phyloP scores from a whole-genome alignment of 2,888 invertebrate species.

The Cataglyphis livida region DNA sequence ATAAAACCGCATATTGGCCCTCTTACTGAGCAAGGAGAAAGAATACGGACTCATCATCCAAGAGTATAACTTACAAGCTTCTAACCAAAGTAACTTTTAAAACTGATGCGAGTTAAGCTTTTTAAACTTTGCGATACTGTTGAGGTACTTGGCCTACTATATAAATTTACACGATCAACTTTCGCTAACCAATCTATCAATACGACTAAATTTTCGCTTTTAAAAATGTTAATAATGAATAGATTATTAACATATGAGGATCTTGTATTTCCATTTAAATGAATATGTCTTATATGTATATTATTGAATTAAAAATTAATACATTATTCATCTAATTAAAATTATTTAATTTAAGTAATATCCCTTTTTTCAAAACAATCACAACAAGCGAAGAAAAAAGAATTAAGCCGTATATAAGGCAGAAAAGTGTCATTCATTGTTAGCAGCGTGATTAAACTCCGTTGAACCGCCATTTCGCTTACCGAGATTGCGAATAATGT shows the following conservation, averaged over 20 bases:
- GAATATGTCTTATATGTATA: not conserved
- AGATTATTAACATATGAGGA: not conserved
- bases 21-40: not conserved
- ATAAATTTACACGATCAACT: constrained; percentile 19
- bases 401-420: no score
- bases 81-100: constrained; percentile 14
- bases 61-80: constrained; percentile 23
- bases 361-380: not conserved
- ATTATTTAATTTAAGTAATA: not conserved
- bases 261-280: not conserved
- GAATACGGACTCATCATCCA: not conserved
- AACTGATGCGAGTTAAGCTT: constrained; percentile 26
- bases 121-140: not conserved
- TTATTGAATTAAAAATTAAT: not conserved
- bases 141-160: not conserved
- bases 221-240: not conserved
- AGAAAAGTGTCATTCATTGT: not conserved
- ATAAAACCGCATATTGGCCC: not conserved
- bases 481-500: constrained; percentile 49
- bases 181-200: not conserved
- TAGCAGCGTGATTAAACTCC: constrained; percentile 43
- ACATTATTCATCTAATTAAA: not conserved
- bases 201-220: not conserved
- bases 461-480: constrained; percentile 37
- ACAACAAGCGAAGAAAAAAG: not conserved